Evolutionary conservation across 2,113 vertebrate genomes (phyloP).

Genomic region (Bos taurus): DNA sequence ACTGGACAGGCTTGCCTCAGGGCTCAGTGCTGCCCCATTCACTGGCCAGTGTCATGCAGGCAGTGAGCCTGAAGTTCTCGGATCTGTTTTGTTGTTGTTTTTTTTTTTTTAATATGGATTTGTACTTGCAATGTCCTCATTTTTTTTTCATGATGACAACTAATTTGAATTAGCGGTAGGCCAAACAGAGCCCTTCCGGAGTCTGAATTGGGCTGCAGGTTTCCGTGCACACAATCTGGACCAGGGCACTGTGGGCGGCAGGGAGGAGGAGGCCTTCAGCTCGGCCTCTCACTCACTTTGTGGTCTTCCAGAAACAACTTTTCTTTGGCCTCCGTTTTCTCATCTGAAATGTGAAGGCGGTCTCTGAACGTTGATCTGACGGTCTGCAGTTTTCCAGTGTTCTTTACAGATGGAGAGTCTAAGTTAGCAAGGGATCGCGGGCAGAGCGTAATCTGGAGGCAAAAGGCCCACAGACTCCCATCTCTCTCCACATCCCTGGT

Average conservation of each 20-base stretch:
- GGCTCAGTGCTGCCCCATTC: background rate
- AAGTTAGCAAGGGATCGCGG: background rate
- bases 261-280: background rate
- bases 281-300: background rate
- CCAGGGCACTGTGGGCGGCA: background rate
- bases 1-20: background rate
- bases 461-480: background rate
- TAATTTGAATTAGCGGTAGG: background rate
- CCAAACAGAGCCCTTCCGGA: background rate
- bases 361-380: background rate
- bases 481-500: background rate
- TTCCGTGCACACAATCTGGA: background rate
- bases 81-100: background rate
- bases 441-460: background rate
- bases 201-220: background rate
- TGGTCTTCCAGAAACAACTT: background rate
- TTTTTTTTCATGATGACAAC: background rate
- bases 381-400: background rate
- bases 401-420: background rate
- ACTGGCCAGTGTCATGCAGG: background rate
- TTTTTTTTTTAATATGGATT: background rate
- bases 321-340: background rate
- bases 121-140: conserved; percentile 7
- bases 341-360: background rate
- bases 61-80: background rate